These are phyloP conservation scores for Arrhamphus sclerolepis DNA, from an alignment of 2,797 vertebrate species.

Conservation along the genomic window DNA sequence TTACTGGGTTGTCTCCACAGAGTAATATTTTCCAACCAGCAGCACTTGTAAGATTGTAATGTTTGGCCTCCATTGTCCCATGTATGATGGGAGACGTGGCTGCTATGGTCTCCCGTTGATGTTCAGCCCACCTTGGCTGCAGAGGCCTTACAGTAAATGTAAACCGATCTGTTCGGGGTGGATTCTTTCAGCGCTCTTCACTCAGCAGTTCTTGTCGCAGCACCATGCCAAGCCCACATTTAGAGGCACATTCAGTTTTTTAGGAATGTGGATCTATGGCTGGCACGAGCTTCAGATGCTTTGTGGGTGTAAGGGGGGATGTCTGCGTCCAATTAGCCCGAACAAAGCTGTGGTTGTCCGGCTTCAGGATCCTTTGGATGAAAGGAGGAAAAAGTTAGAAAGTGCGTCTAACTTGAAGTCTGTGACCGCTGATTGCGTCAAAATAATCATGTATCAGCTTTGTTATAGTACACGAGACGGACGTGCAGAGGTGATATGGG, in stretches of 20 bases:
- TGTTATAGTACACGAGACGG: constrained; percentile 21
- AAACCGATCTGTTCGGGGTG: constrained; percentile 64
- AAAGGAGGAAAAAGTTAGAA: constrained; percentile 40
- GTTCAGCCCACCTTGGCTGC: constrained; percentile 21
- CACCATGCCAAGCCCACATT: constrained; percentile 71
- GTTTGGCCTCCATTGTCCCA: constrained; percentile 47
- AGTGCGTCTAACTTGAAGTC: constrained; percentile 16
- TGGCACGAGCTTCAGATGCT: constrained; percentile 56
- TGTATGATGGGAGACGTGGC: constrained; percentile 17
- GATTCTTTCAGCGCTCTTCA: constrained; percentile 72
- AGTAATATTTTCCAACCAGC: constrained; percentile 63
- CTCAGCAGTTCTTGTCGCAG: constrained; percentile 70
- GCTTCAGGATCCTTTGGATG: constrained; percentile 53
- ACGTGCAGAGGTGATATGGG: constrained; percentile 35
- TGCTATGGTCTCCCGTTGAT: constrained; percentile 18
- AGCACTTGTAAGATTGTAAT: constrained; percentile 33
- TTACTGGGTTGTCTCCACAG: constrained; percentile 34
- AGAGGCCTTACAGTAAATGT: constrained; percentile 52
- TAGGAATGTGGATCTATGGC: constrained; percentile 69
- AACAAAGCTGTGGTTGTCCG: constrained; percentile 79
- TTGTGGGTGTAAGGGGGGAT: constrained; percentile 69
- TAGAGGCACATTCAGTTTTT: constrained; percentile 65
- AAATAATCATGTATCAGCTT: constrained; percentile 32
- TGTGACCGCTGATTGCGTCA: neutral
- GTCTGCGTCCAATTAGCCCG: constrained; percentile 76